These are phyloP conservation scores for Glareola pratincola DNA, from an alignment of 2,113 vertebrate genomes.

Conservation along the genomic window DNA sequence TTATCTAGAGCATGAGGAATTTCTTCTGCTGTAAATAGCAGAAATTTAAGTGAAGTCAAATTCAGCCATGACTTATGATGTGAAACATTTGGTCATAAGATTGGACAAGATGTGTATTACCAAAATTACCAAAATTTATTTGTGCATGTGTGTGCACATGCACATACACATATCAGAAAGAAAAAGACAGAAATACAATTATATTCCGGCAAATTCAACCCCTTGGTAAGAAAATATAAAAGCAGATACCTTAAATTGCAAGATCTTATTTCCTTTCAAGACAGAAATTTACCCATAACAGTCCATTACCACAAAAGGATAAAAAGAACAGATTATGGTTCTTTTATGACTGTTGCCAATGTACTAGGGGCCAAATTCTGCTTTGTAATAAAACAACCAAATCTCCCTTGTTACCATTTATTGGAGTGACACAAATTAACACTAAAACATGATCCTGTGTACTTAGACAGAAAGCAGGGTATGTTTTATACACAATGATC, in stretches of 20 bases:
- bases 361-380: neutral
- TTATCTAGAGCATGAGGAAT: neutral
- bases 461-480: neutral
- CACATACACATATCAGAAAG: neutral
- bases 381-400: neutral
- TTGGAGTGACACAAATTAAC: neutral
- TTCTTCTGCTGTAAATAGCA: neutral
- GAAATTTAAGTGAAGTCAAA: neutral
- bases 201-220: neutral
- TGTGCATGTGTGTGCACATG: neutral
- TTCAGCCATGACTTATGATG: neutral
- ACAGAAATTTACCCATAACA: neutral
- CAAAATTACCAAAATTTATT: neutral
- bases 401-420: neutral
- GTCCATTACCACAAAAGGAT: neutral
- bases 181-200: neutral
- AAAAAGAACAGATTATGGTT: neutral
- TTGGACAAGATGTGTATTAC: neutral
- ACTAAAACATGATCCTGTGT: neutral
- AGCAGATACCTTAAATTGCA: neutral
- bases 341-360: neutral
- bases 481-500: neutral
- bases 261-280: neutral
- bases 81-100: neutral
- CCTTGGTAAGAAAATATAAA: neutral